A percentile compares a stretch with the other conserved stretches of the same genome.
phyloP scores from a whole-genome alignment of 2,113 vertebrate genomes.

The Carassius gibelio region DNA sequence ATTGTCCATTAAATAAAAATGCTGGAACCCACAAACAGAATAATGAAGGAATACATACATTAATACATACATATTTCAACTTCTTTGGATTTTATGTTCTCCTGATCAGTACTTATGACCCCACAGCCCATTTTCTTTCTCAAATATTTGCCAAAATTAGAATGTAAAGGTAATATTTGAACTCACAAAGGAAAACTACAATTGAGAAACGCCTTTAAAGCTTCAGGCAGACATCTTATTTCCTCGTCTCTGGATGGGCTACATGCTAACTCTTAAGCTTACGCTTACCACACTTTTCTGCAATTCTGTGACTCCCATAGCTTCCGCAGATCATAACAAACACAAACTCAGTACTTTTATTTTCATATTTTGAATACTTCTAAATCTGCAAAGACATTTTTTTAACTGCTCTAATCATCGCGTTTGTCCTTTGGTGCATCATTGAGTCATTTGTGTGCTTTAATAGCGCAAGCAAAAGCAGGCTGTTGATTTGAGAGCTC shows the following conservation, averaged over 20 bases:
- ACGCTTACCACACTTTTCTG: not conserved
- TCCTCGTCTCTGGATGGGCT: not conserved
- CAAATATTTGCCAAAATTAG: not conserved
- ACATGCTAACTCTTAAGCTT: not conserved
- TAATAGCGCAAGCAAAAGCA: not conserved
- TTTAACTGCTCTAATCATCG: not conserved
- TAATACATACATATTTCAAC: not conserved
- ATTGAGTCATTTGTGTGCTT: slow-evolving; percentile 21
- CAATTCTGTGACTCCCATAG: not conserved
- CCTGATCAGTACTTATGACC: not conserved
- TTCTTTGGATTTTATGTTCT: slow-evolving; percentile 8
- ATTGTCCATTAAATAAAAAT: not conserved
- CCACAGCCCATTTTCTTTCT: not conserved
- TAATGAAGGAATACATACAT: too few species aligned
- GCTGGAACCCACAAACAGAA: not conserved
- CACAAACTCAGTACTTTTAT: slow-evolving; percentile 6
- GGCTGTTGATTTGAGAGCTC: slow-evolving; percentile 26
- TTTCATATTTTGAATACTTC: not conserved
- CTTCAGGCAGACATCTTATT: slow-evolving; percentile 8
- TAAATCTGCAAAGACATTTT: not conserved
- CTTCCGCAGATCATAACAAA: slow-evolving; percentile 36
- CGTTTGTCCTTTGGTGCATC: slow-evolving; percentile 22
- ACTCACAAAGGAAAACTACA: not conserved
- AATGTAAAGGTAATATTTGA: not conserved
- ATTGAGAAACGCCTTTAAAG: not conserved